These are phyloP conservation scores for Sebastes iracundus DNA, from an alignment of 2,797 vertebrate species.

Conservation along the genomic window DNA sequence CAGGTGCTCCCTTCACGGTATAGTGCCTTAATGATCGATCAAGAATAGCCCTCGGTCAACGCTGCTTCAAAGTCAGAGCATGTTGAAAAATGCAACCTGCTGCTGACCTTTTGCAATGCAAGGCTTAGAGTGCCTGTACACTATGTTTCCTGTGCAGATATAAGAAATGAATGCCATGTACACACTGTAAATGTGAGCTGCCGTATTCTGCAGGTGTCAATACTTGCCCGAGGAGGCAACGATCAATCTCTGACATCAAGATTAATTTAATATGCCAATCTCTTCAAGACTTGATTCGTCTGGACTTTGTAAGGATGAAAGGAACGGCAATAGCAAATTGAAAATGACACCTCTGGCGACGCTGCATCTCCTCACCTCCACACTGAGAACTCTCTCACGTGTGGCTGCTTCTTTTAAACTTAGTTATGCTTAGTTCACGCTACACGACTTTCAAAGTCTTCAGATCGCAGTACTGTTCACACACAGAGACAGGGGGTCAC, in stretches of 20 bases:
- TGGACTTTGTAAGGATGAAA: neutral
- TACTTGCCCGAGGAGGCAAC: constrained; percentile 28
- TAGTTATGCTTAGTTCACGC: neutral
- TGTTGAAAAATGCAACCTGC: constrained; percentile 13
- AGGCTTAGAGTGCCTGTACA: neutral
- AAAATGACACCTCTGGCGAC: constrained; percentile 5
- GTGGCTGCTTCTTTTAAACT: neutral
- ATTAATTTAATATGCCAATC: constrained; percentile 24
- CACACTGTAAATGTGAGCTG: constrained; percentile 11
- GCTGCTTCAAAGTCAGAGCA: constrained; percentile 10
- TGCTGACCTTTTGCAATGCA: neutral
- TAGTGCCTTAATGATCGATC: constrained; percentile 17
- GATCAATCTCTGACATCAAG: constrained; percentile 23
- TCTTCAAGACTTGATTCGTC: neutral
- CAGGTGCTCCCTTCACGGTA: constrained; percentile 2
- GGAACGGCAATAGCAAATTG: constrained; percentile 26
- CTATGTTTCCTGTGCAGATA: neutral
- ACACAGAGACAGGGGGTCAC: no score
- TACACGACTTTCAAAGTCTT: no score
- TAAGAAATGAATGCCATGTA: neutral
- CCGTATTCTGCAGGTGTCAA: constrained; percentile 24
- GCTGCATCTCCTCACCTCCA: neutral
- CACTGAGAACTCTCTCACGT: neutral
- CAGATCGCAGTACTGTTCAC: no score
- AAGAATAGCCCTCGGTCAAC: constrained; percentile 16